A percentile compares a stretch with the other conserved stretches of the same genome.
Conservation (phyloP, 1,140 invertebrate species). For the Trypoxylus dichotomus region DNA sequence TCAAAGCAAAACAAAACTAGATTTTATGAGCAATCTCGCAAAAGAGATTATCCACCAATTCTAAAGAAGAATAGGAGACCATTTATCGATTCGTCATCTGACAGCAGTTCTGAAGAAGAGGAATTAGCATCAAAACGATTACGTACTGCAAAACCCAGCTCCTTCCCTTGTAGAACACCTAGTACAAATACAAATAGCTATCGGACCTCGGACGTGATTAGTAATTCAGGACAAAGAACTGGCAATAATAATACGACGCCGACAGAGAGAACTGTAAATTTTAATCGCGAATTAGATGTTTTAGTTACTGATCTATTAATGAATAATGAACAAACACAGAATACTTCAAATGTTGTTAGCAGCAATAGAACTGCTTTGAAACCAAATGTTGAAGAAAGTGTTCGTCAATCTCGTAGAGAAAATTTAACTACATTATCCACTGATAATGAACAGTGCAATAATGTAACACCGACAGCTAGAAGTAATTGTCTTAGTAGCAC, state of each 20-base stretch:
- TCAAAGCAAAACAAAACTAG: background rate
- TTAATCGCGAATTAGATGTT: conserved; percentile 17
- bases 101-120: conserved; percentile 48
- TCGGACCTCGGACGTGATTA: background rate
- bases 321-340: background rate
- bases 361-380: background rate
- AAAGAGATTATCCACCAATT: conserved; percentile 43
- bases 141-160: background rate
- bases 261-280: background rate
- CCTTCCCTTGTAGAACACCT: conserved; percentile 1
- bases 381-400: background rate
- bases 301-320: conserved; percentile 22
- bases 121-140: conserved; percentile 23
- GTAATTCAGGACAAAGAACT: background rate
- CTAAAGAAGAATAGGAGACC: conserved; percentile 38
- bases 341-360: background rate
- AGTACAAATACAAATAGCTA: background rate
- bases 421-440: background rate
- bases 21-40: conserved; percentile 23
- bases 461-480: background rate
- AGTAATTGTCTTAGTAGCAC: conserved; percentile 8
- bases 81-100: conserved; percentile 43
- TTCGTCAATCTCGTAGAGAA: background rate
- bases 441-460: background rate
- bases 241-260: background rate